These are phyloP conservation scores for Dicentrarchus labrax DNA, from an alignment of 2,113 vertebrate genomes.

Conservation along the genomic window DNA sequence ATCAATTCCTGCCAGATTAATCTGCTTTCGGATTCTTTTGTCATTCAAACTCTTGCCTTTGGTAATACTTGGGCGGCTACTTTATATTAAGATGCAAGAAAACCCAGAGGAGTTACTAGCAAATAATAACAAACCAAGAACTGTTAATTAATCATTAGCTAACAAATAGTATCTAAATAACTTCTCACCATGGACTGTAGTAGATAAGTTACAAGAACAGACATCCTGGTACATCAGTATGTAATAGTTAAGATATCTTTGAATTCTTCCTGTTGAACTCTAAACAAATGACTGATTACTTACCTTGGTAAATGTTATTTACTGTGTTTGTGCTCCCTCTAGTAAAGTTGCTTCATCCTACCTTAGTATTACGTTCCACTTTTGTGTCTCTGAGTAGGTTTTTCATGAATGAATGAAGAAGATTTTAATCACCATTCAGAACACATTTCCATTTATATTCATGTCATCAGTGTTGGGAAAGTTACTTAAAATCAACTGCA, in stretches of 20 bases:
- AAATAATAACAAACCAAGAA: background rate
- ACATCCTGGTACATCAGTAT: background rate
- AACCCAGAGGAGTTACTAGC: background rate
- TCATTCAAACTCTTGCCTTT: conserved; percentile 66
- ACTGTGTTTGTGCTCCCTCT: background rate
- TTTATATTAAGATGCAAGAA: conserved; percentile 24
- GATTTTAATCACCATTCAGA: no score
- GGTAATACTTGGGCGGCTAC: background rate
- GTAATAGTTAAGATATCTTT: background rate
- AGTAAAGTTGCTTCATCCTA: no score
- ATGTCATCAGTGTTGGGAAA: no score
- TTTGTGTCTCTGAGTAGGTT: no score
- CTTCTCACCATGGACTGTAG: background rate
- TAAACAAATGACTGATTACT: background rate
- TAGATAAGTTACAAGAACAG: background rate
- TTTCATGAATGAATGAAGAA: no score
- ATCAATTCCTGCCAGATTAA: conserved; percentile 80
- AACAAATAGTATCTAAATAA: conserved; percentile 8
- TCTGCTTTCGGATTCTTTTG: conserved; percentile 74
- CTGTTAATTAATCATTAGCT: conserved; percentile 10
- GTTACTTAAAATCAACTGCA: no score
- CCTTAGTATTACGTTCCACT: no score
- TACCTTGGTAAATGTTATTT: background rate
- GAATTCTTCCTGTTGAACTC: background rate
- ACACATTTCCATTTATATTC: no score